Evolutionary conservation across 2,797 vertebrate genomes (phyloP).

Genomic region (Ctenosaura bakeri): DNA sequence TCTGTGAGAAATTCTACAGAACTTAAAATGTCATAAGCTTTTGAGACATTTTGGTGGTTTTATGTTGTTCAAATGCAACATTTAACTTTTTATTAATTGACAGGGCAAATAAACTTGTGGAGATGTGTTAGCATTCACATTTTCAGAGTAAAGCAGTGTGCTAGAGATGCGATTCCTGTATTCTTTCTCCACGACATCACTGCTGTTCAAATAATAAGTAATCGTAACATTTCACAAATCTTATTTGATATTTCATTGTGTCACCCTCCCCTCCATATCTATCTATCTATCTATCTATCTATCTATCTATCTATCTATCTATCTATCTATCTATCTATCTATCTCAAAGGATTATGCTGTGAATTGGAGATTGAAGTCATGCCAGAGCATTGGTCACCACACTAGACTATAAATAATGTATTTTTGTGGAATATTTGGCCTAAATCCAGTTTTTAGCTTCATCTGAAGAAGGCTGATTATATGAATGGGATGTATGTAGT

Average conservation of each 20-base stretch:
- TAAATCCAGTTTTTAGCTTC: too few relatives aligned
- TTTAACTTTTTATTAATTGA: neutral
- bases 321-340: too few relatives aligned
- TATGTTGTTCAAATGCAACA: neutral
- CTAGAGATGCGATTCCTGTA: neutral
- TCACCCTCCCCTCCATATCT: too few relatives aligned
- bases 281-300: too few relatives aligned
- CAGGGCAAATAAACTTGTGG: neutral
- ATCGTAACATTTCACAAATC: too few relatives aligned
- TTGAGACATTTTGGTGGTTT: neutral
- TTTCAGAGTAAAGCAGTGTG: neutral
- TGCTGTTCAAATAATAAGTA: neutral
- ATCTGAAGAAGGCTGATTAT: too few relatives aligned
- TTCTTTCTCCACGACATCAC: neutral
- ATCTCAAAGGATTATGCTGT: neutral
- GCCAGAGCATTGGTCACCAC: neutral
- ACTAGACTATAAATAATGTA: neutral
- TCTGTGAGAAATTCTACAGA: too few relatives aligned
- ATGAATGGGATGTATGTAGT: too few relatives aligned
- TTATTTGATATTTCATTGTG: too few relatives aligned
- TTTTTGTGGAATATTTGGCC: neutral
- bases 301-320: too few relatives aligned
- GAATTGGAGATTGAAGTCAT: neutral
- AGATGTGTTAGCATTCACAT: neutral
- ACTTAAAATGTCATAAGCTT: neutral